Evolutionary conservation across 2,797 vertebrate genomes (phyloP).

Genomic region (Sitta carolinensis): DNA sequence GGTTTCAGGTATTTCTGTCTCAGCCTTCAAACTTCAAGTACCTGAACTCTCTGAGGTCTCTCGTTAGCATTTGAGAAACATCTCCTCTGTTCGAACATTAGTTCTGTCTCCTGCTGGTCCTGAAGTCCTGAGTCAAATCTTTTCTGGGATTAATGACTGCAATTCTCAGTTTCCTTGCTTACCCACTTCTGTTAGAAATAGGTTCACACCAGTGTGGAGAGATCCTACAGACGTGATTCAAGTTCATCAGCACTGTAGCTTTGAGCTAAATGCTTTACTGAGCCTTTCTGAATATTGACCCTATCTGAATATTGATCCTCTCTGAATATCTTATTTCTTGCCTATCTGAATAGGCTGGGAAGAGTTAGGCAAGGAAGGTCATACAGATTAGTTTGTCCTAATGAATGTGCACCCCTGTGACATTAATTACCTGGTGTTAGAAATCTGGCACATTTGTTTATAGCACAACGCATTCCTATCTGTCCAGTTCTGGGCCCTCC

Average conservation of each 20-base stretch:
- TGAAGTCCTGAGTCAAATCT: background rate
- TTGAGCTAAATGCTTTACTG: conserved; percentile 27
- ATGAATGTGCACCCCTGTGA: background rate
- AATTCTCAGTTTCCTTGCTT: conserved; percentile 46
- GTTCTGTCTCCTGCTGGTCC: conserved; percentile 28
- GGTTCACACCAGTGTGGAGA: background rate
- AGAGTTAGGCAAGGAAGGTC: background rate
- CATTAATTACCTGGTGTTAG: background rate
- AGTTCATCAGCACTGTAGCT: background rate
- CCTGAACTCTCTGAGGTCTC: conserved; percentile 9
- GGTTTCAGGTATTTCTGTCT: conserved; percentile 32
- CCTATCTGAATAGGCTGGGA: background rate
- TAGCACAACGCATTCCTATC: background rate
- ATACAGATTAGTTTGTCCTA: background rate
- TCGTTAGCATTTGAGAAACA: conserved; percentile 44
- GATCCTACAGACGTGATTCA: background rate
- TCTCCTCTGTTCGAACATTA: background rate
- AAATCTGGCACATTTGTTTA: background rate
- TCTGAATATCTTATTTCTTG: background rate
- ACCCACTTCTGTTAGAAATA: background rate
- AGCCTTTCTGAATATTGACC: background rate
- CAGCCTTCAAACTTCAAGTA: background rate
- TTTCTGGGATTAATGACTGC: conserved; percentile 20
- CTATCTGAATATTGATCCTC: background rate
- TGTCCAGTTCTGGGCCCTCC: background rate